Evolutionary conservation across 2,888 invertebrate species (phyloP).

Genomic region (Epirrhoe alternata): DNA sequence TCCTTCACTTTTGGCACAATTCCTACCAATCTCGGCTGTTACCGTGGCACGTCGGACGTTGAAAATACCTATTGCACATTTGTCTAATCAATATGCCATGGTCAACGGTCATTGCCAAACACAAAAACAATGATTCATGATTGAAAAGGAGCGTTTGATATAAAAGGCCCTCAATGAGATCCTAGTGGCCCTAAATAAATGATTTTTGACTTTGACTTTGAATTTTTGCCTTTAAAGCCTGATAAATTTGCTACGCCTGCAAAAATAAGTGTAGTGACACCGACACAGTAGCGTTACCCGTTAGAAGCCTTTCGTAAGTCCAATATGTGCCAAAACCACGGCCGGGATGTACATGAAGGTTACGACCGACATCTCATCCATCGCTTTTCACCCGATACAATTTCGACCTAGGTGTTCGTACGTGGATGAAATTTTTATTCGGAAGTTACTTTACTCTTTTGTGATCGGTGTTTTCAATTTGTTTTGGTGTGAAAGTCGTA

Average conservation of each 20-base stretch:
- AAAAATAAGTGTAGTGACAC: no score
- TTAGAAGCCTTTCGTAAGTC: not conserved
- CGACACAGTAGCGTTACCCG: not conserved
- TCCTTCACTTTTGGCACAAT: constrained; percentile 31
- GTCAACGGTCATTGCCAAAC: not conserved
- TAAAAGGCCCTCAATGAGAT: no score
- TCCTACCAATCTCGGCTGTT: constrained; percentile 9
- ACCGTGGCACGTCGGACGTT: not conserved
- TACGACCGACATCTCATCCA: constrained; percentile 39
- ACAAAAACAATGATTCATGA: no score
- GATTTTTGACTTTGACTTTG: no score
- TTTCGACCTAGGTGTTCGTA: constrained; percentile 34
- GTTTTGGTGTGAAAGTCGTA: constrained; percentile 26
- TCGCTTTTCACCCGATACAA: constrained; percentile 40
- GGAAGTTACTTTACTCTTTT: constrained; percentile 34
- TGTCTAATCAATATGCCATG: no score
- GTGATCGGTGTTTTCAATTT: constrained; percentile 38
- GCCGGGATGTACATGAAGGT: constrained; percentile 20
- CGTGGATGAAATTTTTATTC: constrained; percentile 43
- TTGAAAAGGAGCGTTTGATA: no score
- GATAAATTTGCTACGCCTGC: no score
- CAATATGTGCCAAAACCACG: constrained; percentile 17
- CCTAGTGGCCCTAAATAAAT: no score
- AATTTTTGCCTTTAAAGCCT: no score
- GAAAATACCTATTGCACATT: not conserved